Percentiles rank a stretch among this genome's conserved stretches.
These are phyloP conservation scores for Hypena proboscidalis DNA, from an alignment of 2,888 invertebrate species.

Conservation along the genomic window DNA sequence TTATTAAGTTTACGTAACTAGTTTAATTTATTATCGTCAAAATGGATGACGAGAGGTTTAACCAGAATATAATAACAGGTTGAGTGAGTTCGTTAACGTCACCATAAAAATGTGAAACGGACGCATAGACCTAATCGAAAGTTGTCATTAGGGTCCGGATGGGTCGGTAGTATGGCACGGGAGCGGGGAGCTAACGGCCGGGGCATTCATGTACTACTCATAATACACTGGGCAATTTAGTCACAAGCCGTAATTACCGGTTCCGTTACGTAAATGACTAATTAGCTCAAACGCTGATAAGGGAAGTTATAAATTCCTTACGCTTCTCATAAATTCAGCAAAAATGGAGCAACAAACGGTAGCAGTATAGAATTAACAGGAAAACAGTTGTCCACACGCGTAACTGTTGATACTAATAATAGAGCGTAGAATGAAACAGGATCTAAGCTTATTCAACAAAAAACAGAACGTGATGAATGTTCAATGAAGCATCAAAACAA, in stretches of 20 bases:
- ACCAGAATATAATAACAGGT: conserved; percentile 43
- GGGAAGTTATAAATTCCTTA: conserved; percentile 23
- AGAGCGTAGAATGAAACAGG: conserved; percentile 26
- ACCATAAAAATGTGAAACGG: conserved; percentile 55
- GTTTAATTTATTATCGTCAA: conserved; percentile 8
- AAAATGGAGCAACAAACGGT: conserved; percentile 26
- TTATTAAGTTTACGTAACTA: conserved; percentile 12
- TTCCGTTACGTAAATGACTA: conserved; percentile 40
- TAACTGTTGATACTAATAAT: conserved; percentile 22
- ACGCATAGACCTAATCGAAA: conserved; percentile 55
- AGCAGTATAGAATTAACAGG: conserved; percentile 7
- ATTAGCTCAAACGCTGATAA: conserved; percentile 32
- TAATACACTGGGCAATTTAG: conserved; percentile 28
- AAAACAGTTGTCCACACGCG: conserved; percentile 8
- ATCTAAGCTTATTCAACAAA: conserved; percentile 29
- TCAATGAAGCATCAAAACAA: conserved; percentile 44
- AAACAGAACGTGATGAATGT: conserved; percentile 23
- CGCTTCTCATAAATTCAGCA: conserved; percentile 12
- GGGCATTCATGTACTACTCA: conserved; percentile 16
- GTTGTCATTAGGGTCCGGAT: conserved; percentile 48
- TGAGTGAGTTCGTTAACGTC: conserved; percentile 44
- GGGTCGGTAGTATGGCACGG: conserved; percentile 31
- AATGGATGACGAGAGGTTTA: conserved; percentile 1
- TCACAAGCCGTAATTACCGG: conserved; percentile 36
- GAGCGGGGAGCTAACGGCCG: conserved; percentile 27